These are phyloP conservation scores for Serilophus lunatus DNA, from an alignment of 2,113 vertebrate genomes.

Conservation along the genomic window DNA sequence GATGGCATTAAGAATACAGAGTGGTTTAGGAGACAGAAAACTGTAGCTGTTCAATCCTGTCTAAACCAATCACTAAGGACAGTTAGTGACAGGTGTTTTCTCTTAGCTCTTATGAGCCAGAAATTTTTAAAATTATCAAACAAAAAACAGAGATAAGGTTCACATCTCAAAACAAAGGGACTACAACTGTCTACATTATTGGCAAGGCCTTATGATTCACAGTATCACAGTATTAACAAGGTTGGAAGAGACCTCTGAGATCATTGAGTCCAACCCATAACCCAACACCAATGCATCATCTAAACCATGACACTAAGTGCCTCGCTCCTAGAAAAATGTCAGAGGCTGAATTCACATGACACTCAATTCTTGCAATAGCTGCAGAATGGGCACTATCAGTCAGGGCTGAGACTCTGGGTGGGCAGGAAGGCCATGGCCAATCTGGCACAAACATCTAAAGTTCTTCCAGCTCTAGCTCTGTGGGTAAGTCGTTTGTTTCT, in stretches of 20 bases:
- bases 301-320: too few relatives aligned
- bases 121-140: neutral
- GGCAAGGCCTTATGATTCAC: neutral
- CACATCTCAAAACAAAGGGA: neutral
- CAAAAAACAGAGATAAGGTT: neutral
- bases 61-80: neutral
- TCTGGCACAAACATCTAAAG: neutral
- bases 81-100: neutral
- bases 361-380: neutral
- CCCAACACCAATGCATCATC: too few relatives aligned
- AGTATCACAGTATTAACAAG: too few relatives aligned
- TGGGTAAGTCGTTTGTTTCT: neutral
- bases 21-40: neutral
- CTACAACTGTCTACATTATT: neutral
- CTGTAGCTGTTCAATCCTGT: rapidly evolving
- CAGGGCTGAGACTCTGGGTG: neutral
- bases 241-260: too few relatives aligned
- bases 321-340: neutral
- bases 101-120: neutral
- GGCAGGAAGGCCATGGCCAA: neutral
- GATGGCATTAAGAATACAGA: neutral
- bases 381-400: neutral
- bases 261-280: too few relatives aligned
- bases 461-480: neutral
- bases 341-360: neutral